Evolutionary conservation across 2,888 invertebrate species (phyloP).

Genomic region (Pollenia labialis): DNA sequence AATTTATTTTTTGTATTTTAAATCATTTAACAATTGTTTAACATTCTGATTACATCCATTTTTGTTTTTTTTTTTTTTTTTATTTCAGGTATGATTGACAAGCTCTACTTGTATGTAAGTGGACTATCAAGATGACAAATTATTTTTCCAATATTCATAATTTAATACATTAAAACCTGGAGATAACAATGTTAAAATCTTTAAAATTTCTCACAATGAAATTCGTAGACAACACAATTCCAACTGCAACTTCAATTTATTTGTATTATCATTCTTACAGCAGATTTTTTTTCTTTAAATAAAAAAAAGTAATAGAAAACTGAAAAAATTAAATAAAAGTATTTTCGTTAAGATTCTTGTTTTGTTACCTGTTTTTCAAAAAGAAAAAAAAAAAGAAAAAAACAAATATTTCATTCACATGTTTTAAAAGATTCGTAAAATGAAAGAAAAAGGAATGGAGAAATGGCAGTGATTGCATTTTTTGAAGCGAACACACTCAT

Average conservation of each 20-base stretch:
- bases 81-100: not conserved
- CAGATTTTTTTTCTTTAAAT: not conserved
- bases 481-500: not conserved
- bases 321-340: not conserved
- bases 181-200: not conserved
- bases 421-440: not conserved
- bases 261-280: slow-evolving; percentile 2
- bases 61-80: not conserved
- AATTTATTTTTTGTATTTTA: too few relatives aligned
- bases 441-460: not conserved
- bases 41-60: too few relatives aligned
- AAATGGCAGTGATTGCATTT: slow-evolving; percentile 21
- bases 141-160: too few relatives aligned
- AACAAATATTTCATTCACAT: slow-evolving; percentile 17
- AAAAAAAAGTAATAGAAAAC: not conserved
- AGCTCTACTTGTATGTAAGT: not conserved
- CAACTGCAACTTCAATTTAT: not conserved
- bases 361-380: not conserved
- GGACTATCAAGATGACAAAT: too few relatives aligned
- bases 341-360: not conserved
- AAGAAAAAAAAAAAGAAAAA: too few relatives aligned
- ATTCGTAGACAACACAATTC: not conserved
- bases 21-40: too few relatives aligned
- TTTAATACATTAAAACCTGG: too few relatives aligned
- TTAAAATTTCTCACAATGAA: not conserved